A percentile compares a stretch with the other conserved stretches of the same genome.
These are phyloP conservation scores for Plutomurus gul DNA, from an alignment of 1,140 invertebrate genomes.

Conservation along the genomic window DNA sequence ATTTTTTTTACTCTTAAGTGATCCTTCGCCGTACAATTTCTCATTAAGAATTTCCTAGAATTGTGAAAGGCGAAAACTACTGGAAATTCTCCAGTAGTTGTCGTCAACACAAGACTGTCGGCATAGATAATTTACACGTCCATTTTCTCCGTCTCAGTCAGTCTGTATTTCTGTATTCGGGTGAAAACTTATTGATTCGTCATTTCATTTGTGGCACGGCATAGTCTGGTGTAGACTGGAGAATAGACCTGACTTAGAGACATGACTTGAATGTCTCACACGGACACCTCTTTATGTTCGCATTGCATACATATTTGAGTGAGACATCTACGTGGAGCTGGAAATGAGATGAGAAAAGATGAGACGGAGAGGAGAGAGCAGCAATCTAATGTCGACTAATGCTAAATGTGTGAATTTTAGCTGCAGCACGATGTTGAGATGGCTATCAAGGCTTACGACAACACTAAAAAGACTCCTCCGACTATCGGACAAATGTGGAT, in stretches of 20 bases:
- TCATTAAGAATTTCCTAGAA: too few relatives aligned
- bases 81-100: too few relatives aligned
- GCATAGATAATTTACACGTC: too few relatives aligned
- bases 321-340: not conserved
- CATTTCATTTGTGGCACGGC: constrained; percentile 11
- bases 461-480: constrained; percentile 39
- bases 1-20: too few relatives aligned
- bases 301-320: constrained; percentile 1
- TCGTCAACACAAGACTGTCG: too few relatives aligned
- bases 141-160: too few relatives aligned
- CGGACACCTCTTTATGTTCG: not conserved
- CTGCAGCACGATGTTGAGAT: constrained; percentile 47
- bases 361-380: not conserved
- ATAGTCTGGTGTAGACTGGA: too few relatives aligned
- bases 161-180: too few relatives aligned
- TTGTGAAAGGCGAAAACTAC: too few relatives aligned
- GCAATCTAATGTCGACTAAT: not conserved
- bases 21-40: too few relatives aligned
- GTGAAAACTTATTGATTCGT: constrained; percentile 6
- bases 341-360: not conserved
- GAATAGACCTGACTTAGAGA: too few relatives aligned
- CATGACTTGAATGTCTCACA: constrained; percentile 26
- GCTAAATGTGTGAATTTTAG: constrained; percentile 32
- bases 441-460: constrained; percentile 41
- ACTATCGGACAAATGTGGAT: constrained; percentile 43